Evolutionary conservation across 2,797 vertebrate genomes (phyloP).

Genomic region (Phalloptychus januarius): DNA sequence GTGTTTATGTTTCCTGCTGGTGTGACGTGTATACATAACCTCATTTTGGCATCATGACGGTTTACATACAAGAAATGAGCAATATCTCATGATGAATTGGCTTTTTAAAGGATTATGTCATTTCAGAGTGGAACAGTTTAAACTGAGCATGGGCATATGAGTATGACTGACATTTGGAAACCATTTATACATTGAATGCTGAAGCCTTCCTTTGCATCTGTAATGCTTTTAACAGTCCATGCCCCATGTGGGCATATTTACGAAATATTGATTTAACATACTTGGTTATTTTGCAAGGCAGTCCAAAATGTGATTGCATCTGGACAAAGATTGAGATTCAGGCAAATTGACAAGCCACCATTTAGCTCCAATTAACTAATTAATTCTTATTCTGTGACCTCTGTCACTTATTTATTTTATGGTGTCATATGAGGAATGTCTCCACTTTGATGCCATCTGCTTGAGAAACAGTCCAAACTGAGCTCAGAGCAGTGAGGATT

Average conservation of each 20-base stretch:
- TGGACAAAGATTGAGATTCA: too few relatives aligned
- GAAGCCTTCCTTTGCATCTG: background rate
- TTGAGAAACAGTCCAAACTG: constrained; percentile 35
- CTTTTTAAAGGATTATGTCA: background rate
- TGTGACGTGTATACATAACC: background rate
- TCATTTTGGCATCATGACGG: background rate
- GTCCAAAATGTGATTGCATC: too few relatives aligned
- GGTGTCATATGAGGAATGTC: constrained; percentile 21
- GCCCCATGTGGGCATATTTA: background rate
- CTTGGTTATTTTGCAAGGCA: background rate
- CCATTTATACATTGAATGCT: background rate
- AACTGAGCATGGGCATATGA: background rate
- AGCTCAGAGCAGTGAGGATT: constrained; percentile 1
- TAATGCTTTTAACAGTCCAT: background rate
- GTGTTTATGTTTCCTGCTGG: background rate
- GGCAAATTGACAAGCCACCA: background rate
- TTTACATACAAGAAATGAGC: background rate
- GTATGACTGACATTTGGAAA: background rate
- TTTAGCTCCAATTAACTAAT: background rate
- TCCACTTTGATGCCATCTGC: constrained; percentile 11
- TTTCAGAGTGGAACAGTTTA: background rate
- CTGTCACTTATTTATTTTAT: constrained; percentile 24
- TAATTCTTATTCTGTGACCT: constrained; percentile 34
- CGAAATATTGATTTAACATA: background rate
- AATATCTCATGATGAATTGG: background rate